These are phyloP conservation scores for Drosophila peninsularis DNA, from an alignment of 2,888 invertebrate species.

Conservation along the genomic window DNA sequence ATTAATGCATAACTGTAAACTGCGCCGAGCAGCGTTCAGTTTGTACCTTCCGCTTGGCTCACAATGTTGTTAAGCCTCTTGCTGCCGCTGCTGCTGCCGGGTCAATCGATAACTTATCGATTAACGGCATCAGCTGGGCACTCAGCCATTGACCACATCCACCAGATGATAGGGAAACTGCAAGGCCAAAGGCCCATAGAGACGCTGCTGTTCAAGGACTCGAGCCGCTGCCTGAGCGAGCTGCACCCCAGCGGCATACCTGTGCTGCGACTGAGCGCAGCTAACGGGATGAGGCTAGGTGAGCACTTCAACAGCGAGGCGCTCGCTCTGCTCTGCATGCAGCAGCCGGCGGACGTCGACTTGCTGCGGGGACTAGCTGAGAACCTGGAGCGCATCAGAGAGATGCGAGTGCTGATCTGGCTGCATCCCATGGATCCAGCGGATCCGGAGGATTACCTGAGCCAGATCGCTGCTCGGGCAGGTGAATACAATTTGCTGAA, in stretches of 20 bases:
- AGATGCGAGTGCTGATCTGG: slow-evolving; percentile 29
- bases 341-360: not conserved
- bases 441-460: not conserved
- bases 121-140: no score
- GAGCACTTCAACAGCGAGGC: slow-evolving; percentile 2
- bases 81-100: slow-evolving; percentile 3
- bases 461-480: not conserved
- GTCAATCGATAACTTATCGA: not conserved
- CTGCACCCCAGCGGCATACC: slow-evolving; percentile 6
- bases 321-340: slow-evolving; percentile 33
- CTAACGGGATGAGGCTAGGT: not conserved
- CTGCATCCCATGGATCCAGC: not conserved
- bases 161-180: slow-evolving; percentile 4
- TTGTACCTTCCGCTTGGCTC: slow-evolving; percentile 1
- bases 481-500: not conserved
- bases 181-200: not conserved
- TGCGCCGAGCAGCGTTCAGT: slow-evolving; percentile 6
- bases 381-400: slow-evolving; percentile 21
- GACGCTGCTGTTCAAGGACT: slow-evolving; percentile 21
- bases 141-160: not conserved
- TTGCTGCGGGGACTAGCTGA: slow-evolving; percentile 23
- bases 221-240: not conserved
- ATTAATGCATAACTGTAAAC: slow-evolving; percentile 5
- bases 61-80: slow-evolving; percentile 29
- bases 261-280: slow-evolving; percentile 3